Percentiles rank a stretch among this genome's conserved stretches.
Conservation (phyloP, 2,888 invertebrate genomes). For the Lepidocyrtinus sp. region DNA sequence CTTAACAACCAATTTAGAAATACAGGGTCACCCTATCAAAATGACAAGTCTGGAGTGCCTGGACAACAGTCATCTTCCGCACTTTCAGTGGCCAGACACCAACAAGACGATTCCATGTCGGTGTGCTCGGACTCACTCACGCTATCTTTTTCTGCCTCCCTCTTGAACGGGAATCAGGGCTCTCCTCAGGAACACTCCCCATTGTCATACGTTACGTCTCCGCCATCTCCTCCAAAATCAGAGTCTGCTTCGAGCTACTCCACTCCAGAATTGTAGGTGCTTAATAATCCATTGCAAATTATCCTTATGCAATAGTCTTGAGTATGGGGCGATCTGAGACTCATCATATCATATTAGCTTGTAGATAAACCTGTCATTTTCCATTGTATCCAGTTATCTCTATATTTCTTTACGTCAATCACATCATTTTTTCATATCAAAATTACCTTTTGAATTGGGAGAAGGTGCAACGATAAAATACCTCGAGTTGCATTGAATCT, state of each 20-base stretch:
- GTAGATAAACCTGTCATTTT: too few relatives aligned
- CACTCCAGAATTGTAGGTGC: conserved; percentile 41
- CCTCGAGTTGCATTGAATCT: too few relatives aligned
- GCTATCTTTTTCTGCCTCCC: conserved; percentile 29
- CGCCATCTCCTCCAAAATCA: conserved; percentile 12
- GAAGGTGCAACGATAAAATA: too few relatives aligned
- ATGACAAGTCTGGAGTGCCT: background rate
- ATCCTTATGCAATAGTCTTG: too few relatives aligned
- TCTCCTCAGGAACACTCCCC: conserved; percentile 28
- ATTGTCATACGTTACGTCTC: background rate
- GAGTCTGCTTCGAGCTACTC: conserved; percentile 18
- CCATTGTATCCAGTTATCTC: too few relatives aligned
- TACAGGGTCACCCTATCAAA: background rate
- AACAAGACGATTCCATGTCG: background rate
- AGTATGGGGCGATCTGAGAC: too few relatives aligned
- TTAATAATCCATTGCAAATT: background rate
- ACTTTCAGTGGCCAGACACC: background rate
- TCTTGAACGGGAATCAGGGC: conserved; percentile 17
- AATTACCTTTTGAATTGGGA: too few relatives aligned
- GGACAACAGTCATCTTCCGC: background rate
- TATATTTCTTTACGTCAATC: too few relatives aligned
- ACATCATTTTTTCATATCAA: too few relatives aligned
- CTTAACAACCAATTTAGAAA: conserved; percentile 2
- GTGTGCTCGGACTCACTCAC: conserved; percentile 26
- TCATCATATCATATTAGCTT: too few relatives aligned